Base-by-base conservation (phyloP, 2,797 vertebrate genomes). In the Lepilemur septentrionalis region DNA sequence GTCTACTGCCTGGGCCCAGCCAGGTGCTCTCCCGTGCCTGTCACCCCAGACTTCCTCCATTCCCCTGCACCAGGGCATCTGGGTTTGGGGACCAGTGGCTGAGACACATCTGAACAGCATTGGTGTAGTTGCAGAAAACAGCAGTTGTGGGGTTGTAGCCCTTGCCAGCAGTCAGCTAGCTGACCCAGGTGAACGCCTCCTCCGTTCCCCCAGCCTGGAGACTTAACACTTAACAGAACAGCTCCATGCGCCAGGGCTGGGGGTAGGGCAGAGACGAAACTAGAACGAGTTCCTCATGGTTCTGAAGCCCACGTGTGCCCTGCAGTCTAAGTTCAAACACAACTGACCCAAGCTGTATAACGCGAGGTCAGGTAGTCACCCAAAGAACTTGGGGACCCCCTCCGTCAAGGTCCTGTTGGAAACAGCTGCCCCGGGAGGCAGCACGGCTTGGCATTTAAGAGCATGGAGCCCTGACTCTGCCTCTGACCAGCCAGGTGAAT, bases 401-500 rank as follows among this genome's bases (percentile, higher is more conserved):
- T 80, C 28, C 4, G 3, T 61, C 43, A 75, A 35, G 43, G 65
- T n/a, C 13, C 50, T 69, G 18, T 14, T 50, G 55, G 76, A 46
- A 50, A 12, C 43, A 0, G 8, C 28, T 35, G 0, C 9, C 30
- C 38, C 6, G 2, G 43, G 46, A 79, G 57, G 35, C 38, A 4
- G 18, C 43, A 22, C 9, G 57, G n/a, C 38, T 84, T n/a, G 46
- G 52, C 20, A 5, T 70, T 43, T 41, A n/a, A 70, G 78, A 55
- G 10, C 8, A 5, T 0, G 0, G 48, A 15, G 35, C 32, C 76
- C 30, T 2, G 1, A 25, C 18, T 50, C 32, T 25, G 32, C 65
- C 41, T 35, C 86, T 14, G 55, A 69, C 28, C 43, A 50, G 48
- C 55, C 18, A 38, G n/a, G 55, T 61, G 32, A 22, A 22, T 52